A percentile compares a stretch with the other conserved stretches of the same genome.
Conservation (phyloP, 2,888 invertebrate species). For the Volucella zonaria region DNA sequence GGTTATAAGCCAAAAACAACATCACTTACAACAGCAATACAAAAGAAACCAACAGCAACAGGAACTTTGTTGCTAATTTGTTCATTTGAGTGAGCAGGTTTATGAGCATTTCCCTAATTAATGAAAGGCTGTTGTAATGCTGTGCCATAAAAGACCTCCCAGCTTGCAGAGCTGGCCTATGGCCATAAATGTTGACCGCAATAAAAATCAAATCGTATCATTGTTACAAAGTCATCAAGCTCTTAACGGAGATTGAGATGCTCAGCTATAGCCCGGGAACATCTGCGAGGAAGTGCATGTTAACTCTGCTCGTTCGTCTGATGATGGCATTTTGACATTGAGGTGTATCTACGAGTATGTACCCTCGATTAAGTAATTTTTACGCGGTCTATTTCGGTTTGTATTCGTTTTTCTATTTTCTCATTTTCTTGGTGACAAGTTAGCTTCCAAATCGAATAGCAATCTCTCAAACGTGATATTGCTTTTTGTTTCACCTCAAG, state of each 20-base stretch:
- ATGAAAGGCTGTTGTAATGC: conserved; percentile 22
- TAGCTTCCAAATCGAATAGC: conserved; percentile 35
- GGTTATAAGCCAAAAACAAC: conserved; percentile 15
- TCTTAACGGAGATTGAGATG: conserved; percentile 61
- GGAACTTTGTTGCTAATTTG: conserved; percentile 59
- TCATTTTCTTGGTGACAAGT: conserved; percentile 48
- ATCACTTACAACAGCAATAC: too few species aligned
- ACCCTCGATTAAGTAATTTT: conserved; percentile 54
- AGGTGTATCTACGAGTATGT: not conserved
- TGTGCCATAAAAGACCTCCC: conserved; percentile 24
- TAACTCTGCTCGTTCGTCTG: conserved; percentile 45
- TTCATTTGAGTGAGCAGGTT: conserved; percentile 8
- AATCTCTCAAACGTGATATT: conserved; percentile 42
- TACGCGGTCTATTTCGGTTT: conserved; percentile 47
- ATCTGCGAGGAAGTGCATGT: conserved; percentile 44
- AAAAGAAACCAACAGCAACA: conserved; percentile 16
- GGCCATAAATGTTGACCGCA: conserved; percentile 64
- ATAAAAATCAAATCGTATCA: conserved; percentile 54
- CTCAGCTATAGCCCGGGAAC: conserved; percentile 29
- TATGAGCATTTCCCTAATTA: conserved; percentile 62
- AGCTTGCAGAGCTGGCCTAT: conserved; percentile 16
- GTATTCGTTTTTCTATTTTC: conserved; percentile 27
- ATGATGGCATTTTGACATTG: conserved; percentile 61
- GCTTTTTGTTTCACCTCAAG: not conserved
- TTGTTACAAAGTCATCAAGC: conserved; percentile 52